Percentiles rank a stretch among this genome's conserved stretches.
These are phyloP conservation scores for Nesogale talazaci DNA, from an alignment of 2,113 vertebrate species.

Conservation along the genomic window DNA sequence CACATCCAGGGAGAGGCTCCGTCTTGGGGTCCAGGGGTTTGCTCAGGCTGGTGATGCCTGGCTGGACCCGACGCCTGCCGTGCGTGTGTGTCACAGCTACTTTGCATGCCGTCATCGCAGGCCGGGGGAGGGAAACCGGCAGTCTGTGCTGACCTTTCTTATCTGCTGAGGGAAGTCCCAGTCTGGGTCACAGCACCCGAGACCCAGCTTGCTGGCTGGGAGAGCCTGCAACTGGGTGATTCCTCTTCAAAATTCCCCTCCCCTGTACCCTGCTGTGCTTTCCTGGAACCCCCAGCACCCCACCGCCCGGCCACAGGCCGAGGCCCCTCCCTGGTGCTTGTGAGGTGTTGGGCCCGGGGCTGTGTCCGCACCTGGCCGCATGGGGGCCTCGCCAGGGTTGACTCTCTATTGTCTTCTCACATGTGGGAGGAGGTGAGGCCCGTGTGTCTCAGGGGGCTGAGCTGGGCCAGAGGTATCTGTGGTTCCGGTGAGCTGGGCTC, in stretches of 20 bases:
- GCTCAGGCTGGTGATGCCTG: neutral
- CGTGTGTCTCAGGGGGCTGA: neutral
- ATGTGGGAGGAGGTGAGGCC: neutral
- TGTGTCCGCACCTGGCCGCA: neutral
- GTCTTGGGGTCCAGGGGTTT: neutral
- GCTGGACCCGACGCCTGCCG: neutral
- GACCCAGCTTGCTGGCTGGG: neutral
- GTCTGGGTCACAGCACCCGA: neutral
- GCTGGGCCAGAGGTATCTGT: neutral
- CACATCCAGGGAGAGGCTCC: neutral
- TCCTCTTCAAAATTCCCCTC: neutral
- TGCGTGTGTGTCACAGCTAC: neutral
- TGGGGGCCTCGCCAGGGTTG: neutral
- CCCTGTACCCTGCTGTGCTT: neutral
- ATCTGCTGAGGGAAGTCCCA: conserved; percentile 49
- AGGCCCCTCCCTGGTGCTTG: neutral
- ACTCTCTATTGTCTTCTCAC: neutral
- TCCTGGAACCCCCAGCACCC: conserved; percentile 7
- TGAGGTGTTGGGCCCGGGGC: neutral
- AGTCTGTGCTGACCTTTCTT: neutral
- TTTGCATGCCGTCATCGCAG: accelerated
- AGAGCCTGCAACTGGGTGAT: neutral
- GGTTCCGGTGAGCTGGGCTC: neutral
- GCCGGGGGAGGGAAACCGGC: neutral
- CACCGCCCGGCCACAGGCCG: neutral